Base-by-base conservation (phyloP, 2,888 invertebrate species). In the Idaea biselata region DNA sequence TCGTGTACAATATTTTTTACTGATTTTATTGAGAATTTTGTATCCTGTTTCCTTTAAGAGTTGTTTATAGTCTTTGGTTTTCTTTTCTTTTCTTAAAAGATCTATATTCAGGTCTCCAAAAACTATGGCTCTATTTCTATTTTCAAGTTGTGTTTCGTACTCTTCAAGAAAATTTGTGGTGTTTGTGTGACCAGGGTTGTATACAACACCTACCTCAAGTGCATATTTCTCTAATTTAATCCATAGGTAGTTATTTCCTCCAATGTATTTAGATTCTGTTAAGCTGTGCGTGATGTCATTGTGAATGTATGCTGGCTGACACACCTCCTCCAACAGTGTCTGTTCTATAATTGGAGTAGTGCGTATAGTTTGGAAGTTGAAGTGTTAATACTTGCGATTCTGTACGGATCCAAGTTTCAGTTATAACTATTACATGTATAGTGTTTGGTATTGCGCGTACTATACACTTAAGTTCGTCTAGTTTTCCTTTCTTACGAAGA, bases 161-260 rank as follows among this genome's bases (percentile, higher is more conserved):
- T 25, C 17, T 18, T 61, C 54, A 31, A 62, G 62, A 18, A 62
- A 59, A 1, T 56, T 16, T 1, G 17, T 58, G 1, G 17, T 18
- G 14, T 59, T 59, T 1, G 33, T 59, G 16, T 58, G 44, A 11
- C 53, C 59, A 2, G 59, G 62, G 11, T 71, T 68, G 60, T 73
- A 74, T 1, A 73, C 57, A 14, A 68, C 57, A 16, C 72, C 75
- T 58, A 72, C 58, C 14, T 70, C 65, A 1, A 73, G n/a, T n/a
- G n/a, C n/a, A n/a, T n/a, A n/a, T n/a, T n/a, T n/a, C n/a, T n/a
- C n/a, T n/a, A n/a, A n/a, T 56, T 0, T 63, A 18, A 73, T 59
- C 73, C 73, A 74, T 16, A 73, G 60, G n/a, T 68, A 76, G 32
- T 74, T 73, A 32, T 67, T 72, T 5, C 73, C 73, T 4, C 54